These are phyloP conservation scores for Agrotis ipsilon DNA, from an alignment of 2,888 invertebrate species.

Conservation along the genomic window DNA sequence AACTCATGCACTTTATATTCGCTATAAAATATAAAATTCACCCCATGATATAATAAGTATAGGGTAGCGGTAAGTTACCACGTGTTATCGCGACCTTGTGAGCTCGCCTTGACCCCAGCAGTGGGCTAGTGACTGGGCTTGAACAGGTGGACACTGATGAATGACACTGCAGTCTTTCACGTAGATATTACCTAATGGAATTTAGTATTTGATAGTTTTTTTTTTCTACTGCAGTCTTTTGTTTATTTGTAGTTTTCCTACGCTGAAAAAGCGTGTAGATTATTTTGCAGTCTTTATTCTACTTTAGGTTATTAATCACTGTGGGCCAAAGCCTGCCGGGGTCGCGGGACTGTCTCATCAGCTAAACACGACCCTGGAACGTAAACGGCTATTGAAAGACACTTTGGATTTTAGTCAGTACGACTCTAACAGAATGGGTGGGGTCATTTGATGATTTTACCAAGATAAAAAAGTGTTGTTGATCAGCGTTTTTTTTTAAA, in stretches of 20 bases:
- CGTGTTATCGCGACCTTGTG: slow-evolving; percentile 42
- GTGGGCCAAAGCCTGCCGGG: too few species aligned
- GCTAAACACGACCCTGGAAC: too few species aligned
- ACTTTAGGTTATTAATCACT: too few species aligned
- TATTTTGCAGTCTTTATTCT: too few species aligned
- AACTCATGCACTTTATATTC: slow-evolving; percentile 29
- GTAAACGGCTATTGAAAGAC: too few species aligned
- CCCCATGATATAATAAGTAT: slow-evolving; percentile 1
- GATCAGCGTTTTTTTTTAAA: too few species aligned
- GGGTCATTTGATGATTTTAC: neutral
- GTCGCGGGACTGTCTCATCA: too few species aligned
- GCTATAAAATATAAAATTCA: slow-evolving; percentile 14
- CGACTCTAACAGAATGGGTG: too few species aligned
- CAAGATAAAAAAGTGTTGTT: neutral
- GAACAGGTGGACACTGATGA: slow-evolving; percentile 35
- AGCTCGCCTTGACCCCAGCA: slow-evolving; percentile 49
- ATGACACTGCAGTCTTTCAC: slow-evolving; percentile 47
- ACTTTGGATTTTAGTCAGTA: too few species aligned
- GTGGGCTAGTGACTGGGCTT: slow-evolving; percentile 23
- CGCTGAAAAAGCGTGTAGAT: too few species aligned
- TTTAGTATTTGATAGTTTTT: slow-evolving; percentile 11
- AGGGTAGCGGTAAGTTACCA: neutral
- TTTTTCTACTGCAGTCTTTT: neutral
- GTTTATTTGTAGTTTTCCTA: too few species aligned
- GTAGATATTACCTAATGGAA: slow-evolving; percentile 12